Evolutionary conservation across 2,888 invertebrate genomes (phyloP).

Genomic region (Caenorhabditis japonica): DNA sequence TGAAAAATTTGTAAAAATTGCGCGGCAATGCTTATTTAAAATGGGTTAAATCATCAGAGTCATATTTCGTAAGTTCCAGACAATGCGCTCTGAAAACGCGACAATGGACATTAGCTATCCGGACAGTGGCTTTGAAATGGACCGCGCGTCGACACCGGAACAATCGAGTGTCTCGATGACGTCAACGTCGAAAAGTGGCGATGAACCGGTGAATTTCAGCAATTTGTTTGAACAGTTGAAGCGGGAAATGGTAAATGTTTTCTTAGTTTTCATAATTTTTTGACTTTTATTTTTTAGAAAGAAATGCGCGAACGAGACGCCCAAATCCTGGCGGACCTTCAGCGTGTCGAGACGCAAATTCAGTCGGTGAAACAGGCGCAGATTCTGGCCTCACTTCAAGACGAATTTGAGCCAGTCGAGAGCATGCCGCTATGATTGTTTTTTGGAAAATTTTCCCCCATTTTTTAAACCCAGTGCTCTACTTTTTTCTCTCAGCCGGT

Average conservation of each 20-base stretch:
- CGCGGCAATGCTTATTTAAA: no score
- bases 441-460: neutral
- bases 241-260: constrained; percentile 69
- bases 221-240: constrained; percentile 73
- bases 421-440: constrained; percentile 51
- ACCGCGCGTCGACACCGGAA: constrained; percentile 62
- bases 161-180: constrained; percentile 59
- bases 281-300: constrained; percentile 52
- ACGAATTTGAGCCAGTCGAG: constrained; percentile 52
- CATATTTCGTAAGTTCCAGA: constrained; percentile 20
- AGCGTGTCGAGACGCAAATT: constrained; percentile 70
- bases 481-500: constrained; percentile 31
- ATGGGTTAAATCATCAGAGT: neutral
- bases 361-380: constrained; percentile 58
- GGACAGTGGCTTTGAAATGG: constrained; percentile 63
- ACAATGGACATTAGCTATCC: constrained; percentile 57
- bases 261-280: neutral
- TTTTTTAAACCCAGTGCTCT: constrained; percentile 15
- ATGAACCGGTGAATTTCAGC: constrained; percentile 58
- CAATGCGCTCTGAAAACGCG: constrained; percentile 53
- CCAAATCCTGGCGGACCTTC: constrained; percentile 72
- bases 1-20: no score
- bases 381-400: constrained; percentile 48
- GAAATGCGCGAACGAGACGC: constrained; percentile 73
- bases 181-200: constrained; percentile 55